phyloP scores from a whole-genome alignment of 2,113 vertebrate genomes.

The Callopanchax toddi region DNA sequence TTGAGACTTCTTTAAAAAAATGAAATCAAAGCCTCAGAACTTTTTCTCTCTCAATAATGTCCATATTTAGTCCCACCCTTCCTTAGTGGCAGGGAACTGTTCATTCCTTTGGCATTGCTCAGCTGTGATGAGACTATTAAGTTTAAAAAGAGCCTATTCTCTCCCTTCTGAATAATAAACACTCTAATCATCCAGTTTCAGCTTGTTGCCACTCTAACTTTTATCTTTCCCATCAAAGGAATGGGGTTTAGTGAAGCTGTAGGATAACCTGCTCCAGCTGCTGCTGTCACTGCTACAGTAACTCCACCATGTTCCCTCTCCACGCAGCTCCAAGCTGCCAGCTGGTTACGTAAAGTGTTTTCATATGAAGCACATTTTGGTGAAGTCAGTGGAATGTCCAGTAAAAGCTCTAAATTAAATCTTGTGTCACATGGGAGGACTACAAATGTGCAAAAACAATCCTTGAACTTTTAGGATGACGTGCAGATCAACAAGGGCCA shows the following conservation, averaged over 20 bases:
- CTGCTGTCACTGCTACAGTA: conserved; percentile 42
- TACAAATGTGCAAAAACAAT: conserved; percentile 63
- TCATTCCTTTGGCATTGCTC: conserved; percentile 39
- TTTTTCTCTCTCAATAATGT: conserved; percentile 14
- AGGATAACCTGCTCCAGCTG: conserved; percentile 24
- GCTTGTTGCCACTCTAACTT: too few species aligned
- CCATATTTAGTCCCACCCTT: conserved; percentile 48
- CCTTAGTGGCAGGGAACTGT: conserved; percentile 7
- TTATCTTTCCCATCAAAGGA: background rate
- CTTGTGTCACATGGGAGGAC: conserved; percentile 66
- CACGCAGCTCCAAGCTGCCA: conserved; percentile 52
- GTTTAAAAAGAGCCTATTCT: background rate
- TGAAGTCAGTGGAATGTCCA: conserved; percentile 80
- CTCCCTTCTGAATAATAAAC: background rate
- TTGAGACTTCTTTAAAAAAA: too few species aligned
- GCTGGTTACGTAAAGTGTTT: conserved; percentile 77
- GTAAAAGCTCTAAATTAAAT: conserved; percentile 73
- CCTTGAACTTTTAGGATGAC: conserved; percentile 45
- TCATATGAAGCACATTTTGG: conserved; percentile 76
- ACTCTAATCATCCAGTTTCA: background rate
- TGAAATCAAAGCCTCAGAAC: conserved; percentile 9
- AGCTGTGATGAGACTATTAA: conserved; percentile 14
- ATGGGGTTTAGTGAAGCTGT: background rate
- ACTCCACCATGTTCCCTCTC: conserved; percentile 39
- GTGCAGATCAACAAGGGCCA: conserved; percentile 3